Conservation (phyloP, 35 echinoderm and acorn worm genomes). For the Acanthaster planci region DNA sequence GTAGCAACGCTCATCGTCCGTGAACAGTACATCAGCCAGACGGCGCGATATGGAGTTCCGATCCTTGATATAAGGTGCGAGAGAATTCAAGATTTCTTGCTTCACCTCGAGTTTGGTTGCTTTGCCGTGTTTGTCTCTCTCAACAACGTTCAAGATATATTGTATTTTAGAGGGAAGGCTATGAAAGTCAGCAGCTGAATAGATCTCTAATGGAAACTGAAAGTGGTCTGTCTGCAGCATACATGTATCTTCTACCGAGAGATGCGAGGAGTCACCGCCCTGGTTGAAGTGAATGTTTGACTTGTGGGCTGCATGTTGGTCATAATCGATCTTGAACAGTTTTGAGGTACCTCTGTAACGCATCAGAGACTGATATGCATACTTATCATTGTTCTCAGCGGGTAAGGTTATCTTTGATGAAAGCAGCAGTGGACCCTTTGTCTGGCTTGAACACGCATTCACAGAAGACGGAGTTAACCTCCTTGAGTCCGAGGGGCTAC, state of each 20-base stretch:
- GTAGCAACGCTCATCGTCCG: background rate
- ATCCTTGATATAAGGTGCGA: slow-evolving; percentile 1
- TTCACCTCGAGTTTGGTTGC: background rate
- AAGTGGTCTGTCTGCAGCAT: background rate
- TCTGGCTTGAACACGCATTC: no score
- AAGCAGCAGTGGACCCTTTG: no score
- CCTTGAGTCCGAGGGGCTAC: no score
- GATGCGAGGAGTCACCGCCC: background rate
- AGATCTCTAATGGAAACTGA: background rate
- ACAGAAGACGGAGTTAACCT: no score
- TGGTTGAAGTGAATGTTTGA: background rate
- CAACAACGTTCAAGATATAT: background rate
- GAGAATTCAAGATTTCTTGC: slow-evolving; percentile 4
- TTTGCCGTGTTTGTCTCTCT: background rate
- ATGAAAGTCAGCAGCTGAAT: slow-evolving; percentile 2
- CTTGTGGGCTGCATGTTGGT: background rate
- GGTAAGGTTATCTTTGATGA: background rate
- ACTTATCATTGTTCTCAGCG: background rate
- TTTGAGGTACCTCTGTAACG: slow-evolving; percentile 2
- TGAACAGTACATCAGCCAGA: background rate
- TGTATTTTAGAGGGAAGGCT: slow-evolving; percentile 17
- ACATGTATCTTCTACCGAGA: slow-evolving; percentile 2
- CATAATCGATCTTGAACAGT: background rate
- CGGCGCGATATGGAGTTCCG: background rate
- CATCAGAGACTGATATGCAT: slow-evolving; percentile 4